Percentiles rank a stretch among this genome's conserved stretches.
Conservation (phyloP, 92 coral and sea anemone genomes). For the Ricordea florida region DNA sequence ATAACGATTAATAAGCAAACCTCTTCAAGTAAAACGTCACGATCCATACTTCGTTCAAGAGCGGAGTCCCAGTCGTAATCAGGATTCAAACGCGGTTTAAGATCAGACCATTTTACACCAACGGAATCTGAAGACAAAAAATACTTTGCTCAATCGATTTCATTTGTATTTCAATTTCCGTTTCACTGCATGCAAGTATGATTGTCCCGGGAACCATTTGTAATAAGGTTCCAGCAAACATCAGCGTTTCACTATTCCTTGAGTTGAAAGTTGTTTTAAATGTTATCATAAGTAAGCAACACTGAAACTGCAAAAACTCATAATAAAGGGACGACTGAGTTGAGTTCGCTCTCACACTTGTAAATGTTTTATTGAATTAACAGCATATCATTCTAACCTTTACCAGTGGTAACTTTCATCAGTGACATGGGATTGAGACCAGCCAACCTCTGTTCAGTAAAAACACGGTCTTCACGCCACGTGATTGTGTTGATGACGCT, state of each 20-base stretch:
- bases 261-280: too few relatives aligned
- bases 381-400: slow-evolving; percentile 53
- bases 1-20: too few relatives aligned
- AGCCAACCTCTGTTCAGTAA: slow-evolving; percentile 87
- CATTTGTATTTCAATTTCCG: background rate
- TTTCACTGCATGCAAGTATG: too few relatives aligned
- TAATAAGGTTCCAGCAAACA: too few relatives aligned
- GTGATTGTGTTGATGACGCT: slow-evolving; percentile 73
- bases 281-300: too few relatives aligned
- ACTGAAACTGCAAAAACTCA: too few relatives aligned
- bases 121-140: background rate
- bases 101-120: slow-evolving; percentile 68
- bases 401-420: slow-evolving; percentile 60
- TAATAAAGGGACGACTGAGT: too few relatives aligned
- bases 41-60: slow-evolving; percentile 38
- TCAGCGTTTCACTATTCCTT: too few relatives aligned
- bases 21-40: background rate
- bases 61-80: slow-evolving; percentile 73
- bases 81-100: slow-evolving; percentile 56
- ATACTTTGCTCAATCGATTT: background rate
- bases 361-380: background rate
- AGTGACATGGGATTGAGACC: slow-evolving; percentile 97
- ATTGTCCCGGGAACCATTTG: too few relatives aligned
- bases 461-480: slow-evolving; percentile 94
- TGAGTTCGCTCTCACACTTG: too few relatives aligned